Percentiles rank a stretch among this genome's conserved stretches.
Evolutionary conservation across 2,113 vertebrate genomes (phyloP).

Genomic region (Cranoglanis bouderius): DNA sequence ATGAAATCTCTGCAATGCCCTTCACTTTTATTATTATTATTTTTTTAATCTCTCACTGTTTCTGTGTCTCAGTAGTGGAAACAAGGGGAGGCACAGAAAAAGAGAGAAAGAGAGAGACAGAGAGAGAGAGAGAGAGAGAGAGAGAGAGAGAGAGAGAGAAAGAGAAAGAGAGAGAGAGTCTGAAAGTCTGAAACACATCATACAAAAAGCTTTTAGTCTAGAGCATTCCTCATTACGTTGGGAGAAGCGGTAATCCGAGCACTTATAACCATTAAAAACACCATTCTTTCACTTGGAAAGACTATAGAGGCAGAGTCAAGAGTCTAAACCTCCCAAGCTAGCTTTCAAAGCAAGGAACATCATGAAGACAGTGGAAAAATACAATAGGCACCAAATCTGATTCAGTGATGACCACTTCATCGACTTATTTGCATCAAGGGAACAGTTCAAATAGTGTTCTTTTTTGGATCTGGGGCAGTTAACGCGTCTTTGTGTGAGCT

Average conservation of each 20-base stretch:
- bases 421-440: slow-evolving; percentile 51
- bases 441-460: slow-evolving; percentile 43
- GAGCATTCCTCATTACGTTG: slow-evolving; percentile 20
- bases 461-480: slow-evolving; percentile 50
- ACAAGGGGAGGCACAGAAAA: background rate
- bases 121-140: background rate
- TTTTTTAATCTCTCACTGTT: slow-evolving; percentile 7
- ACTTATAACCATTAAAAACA: slow-evolving; percentile 48
- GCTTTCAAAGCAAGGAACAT: slow-evolving; percentile 30
- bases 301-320: slow-evolving; percentile 40
- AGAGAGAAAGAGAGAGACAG: background rate
- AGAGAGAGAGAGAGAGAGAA: background rate
- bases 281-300: slow-evolving; percentile 40
- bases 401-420: slow-evolving; percentile 39
- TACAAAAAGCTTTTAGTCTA: slow-evolving; percentile 48
- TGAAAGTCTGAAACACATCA: slow-evolving; percentile 44
- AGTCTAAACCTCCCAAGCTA: slow-evolving; percentile 10
- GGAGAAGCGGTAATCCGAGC: slow-evolving; percentile 47
- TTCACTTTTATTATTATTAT: slow-evolving; percentile 43
- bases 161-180: background rate
- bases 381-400: slow-evolving; percentile 32
- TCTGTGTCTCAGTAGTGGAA: slow-evolving; percentile 3
- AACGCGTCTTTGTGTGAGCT: slow-evolving; percentile 51
- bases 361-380: slow-evolving; percentile 29
- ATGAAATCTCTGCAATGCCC: slow-evolving; percentile 46